phyloP scores from a whole-genome alignment of 2,113 vertebrate species.

The Melanerpes formicivorus region DNA sequence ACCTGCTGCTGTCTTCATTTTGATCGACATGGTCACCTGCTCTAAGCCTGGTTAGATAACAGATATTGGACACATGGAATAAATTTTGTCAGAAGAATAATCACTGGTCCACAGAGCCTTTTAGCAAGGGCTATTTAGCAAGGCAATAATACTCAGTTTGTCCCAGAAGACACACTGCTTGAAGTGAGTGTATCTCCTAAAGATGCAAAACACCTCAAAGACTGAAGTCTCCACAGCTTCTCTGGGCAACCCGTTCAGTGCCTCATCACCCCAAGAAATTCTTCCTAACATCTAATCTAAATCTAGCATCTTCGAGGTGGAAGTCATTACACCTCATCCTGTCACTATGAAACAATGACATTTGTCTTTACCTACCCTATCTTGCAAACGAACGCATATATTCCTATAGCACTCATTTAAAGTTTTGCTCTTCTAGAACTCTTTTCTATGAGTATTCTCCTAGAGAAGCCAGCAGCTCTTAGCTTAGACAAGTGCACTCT shows the following conservation, averaged over 20 bases:
- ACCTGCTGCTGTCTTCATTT: neutral
- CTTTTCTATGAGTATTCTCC: neutral
- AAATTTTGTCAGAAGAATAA: neutral
- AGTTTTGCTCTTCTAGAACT: neutral
- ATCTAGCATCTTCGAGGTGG: no score
- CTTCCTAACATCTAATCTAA: no score
- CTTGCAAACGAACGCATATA: neutral
- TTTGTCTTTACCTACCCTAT: neutral
- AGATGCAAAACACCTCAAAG: neutral
- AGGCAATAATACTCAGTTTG: neutral
- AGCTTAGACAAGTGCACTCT: no score
- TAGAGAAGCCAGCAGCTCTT: no score
- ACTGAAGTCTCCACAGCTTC: no score
- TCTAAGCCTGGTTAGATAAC: neutral
- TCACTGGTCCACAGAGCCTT: neutral
- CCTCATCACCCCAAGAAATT: no score
- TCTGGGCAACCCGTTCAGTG: no score
- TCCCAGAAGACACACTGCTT: accelerated
- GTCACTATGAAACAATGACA: no score
- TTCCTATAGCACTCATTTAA: neutral
- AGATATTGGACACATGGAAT: neutral
- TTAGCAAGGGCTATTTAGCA: neutral
- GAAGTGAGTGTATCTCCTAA: neutral
- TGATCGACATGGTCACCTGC: neutral
- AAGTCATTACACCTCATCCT: neutral